A percentile compares a stretch with the other conserved stretches of the same genome.
These are phyloP conservation scores for Neodon shergylaensis DNA, from an alignment of 2,113 vertebrate species.

Conservation along the genomic window DNA sequence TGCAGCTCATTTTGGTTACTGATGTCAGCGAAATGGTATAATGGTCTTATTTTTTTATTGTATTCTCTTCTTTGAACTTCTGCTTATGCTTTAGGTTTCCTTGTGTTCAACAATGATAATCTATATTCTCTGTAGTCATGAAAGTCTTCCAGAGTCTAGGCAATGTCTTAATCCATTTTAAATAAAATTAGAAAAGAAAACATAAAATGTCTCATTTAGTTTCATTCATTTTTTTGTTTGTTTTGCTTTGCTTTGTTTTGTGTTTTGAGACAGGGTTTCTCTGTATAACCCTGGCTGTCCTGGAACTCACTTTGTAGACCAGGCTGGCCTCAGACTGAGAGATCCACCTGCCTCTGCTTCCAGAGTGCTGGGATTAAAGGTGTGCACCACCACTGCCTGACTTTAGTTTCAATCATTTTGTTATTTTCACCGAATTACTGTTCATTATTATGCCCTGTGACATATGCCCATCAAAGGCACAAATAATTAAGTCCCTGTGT, in stretches of 20 bases:
- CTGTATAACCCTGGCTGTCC: background rate
- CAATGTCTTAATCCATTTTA: background rate
- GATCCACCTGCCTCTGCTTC: background rate
- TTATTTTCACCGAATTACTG: background rate
- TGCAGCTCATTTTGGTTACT: background rate
- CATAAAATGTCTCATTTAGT: background rate
- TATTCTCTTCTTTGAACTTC: background rate
- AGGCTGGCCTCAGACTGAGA: background rate
- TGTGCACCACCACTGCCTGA: fast-evolving
- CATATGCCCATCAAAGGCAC: background rate
- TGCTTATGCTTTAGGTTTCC: background rate
- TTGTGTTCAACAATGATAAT: background rate
- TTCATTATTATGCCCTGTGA: background rate
- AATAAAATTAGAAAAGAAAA: slow-evolving; percentile 60
- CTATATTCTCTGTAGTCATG: background rate
- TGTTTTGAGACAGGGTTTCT: background rate
- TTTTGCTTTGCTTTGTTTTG: background rate
- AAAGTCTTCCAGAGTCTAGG: background rate
- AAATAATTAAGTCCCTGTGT: background rate
- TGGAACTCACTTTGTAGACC: background rate
- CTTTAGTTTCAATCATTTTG: background rate
- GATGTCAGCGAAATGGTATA: background rate
- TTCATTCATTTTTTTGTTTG: background rate
- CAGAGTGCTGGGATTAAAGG: background rate
- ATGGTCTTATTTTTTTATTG: background rate